Evolutionary conservation across 1,140 invertebrate species (phyloP).

Genomic region (Sesamia nonagrioides): DNA sequence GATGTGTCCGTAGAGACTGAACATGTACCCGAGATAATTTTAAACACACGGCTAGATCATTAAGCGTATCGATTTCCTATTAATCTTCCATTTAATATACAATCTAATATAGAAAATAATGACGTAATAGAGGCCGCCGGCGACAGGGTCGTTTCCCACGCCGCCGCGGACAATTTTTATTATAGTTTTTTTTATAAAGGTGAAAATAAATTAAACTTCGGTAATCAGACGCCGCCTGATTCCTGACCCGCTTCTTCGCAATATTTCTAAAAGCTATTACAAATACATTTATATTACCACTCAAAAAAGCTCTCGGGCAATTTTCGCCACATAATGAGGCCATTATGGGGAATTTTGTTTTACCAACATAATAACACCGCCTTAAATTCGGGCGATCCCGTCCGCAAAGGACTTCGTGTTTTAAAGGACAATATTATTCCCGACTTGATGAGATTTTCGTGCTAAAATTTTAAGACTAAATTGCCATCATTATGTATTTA

Average conservation of each 20-base stretch:
- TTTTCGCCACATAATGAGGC: conserved; percentile 87
- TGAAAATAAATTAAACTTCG: conserved; percentile 87
- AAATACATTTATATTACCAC: conserved; percentile 87
- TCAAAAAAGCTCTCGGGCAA: conserved; percentile 86
- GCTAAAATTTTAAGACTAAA: conserved; percentile 85
- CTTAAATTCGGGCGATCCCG: conserved; percentile 81
- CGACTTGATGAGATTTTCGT: conserved; percentile 83
- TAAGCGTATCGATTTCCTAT: conserved; percentile 81
- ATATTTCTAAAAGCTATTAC: conserved; percentile 87
- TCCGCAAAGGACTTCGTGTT: conserved; percentile 80
- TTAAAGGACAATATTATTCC: conserved; percentile 85
- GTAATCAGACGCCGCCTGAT: conserved; percentile 83
- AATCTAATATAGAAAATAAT: conserved; percentile 86
- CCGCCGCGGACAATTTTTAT: conserved; percentile 78
- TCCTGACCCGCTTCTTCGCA: conserved; percentile 82
- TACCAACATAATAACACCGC: conserved; percentile 87
- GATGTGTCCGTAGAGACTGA: conserved; percentile 5
- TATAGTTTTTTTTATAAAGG: conserved; percentile 71
- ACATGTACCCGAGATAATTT: conserved; percentile 53
- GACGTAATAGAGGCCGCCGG: conserved; percentile 85
- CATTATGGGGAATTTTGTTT: conserved; percentile 87
- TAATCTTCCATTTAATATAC: conserved; percentile 84
- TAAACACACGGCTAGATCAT: conserved; percentile 59
- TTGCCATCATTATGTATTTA: conserved; percentile 83
- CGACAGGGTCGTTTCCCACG: conserved; percentile 86